Percentiles rank a stretch among this genome's conserved stretches.
These are phyloP conservation scores for Leptinotarsa lineolata DNA, from an alignment of 1,140 invertebrate genomes.

Conservation along the genomic window DNA sequence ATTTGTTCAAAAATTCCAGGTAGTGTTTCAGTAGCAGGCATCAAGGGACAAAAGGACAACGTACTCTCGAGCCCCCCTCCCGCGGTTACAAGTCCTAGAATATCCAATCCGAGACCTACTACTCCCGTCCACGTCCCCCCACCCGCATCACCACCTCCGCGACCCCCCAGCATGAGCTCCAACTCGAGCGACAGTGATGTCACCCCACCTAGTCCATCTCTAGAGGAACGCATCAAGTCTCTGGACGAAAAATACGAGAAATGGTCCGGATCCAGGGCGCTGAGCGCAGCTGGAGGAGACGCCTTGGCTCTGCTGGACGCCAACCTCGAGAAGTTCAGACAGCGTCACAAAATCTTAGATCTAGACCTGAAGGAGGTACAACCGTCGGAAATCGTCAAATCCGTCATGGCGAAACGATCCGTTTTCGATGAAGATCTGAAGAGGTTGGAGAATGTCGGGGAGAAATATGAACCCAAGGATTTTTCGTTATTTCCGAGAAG, in stretches of 20 bases:
- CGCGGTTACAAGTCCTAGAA: constrained; percentile 53
- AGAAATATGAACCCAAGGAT: constrained; percentile 81
- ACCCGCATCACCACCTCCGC: constrained; percentile 65
- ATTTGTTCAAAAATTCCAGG: constrained; percentile 27
- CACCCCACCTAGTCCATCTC: constrained; percentile 65
- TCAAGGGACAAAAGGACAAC: constrained; percentile 54
- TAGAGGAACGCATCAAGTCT: constrained; percentile 83
- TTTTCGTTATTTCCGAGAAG: constrained; percentile 57
- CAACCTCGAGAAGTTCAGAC: constrained; percentile 60
- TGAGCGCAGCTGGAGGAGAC: constrained; percentile 64
- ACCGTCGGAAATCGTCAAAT: constrained; percentile 92
- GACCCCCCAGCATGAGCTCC: constrained; percentile 62
- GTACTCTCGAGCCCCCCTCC: constrained; percentile 55
- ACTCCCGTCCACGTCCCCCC: constrained; percentile 57
- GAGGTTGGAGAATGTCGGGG: constrained; percentile 84
- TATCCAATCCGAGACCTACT: constrained; percentile 48
- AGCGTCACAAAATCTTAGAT: constrained; percentile 65
- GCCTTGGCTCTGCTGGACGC: constrained; percentile 64
- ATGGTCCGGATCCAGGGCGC: constrained; percentile 74
- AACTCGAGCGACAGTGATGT: constrained; percentile 65
- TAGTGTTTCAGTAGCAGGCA: constrained; percentile 54
- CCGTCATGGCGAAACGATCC: constrained; percentile 86
- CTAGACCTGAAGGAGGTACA: constrained; percentile 69
- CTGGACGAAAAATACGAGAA: constrained; percentile 92
- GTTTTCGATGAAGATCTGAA: constrained; percentile 96